Conservation (phyloP, 2,797 vertebrate genomes). For the Peromyscus nudipes region DNA sequence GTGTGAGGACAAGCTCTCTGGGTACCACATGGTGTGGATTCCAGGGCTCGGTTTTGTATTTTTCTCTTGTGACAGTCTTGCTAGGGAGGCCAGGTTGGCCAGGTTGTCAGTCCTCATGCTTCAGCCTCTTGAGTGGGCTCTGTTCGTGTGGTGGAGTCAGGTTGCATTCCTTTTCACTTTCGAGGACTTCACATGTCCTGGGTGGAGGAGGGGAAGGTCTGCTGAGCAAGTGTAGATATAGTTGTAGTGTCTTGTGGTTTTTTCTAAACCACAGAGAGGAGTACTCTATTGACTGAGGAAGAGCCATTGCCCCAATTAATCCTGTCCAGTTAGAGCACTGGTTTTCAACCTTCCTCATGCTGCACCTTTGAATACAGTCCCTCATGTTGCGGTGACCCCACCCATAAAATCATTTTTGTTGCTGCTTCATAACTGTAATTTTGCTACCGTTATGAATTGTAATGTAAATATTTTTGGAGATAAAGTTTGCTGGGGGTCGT, state of each 20-base stretch:
- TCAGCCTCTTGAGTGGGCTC: not conserved
- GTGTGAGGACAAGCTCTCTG: not conserved
- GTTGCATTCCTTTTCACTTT: too few relatives aligned
- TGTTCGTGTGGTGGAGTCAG: not conserved
- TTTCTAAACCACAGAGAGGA: not conserved
- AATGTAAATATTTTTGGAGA: not conserved
- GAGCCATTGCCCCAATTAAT: not conserved
- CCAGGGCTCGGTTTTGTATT: not conserved
- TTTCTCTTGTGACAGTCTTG: not conserved
- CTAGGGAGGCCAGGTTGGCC: not conserved
- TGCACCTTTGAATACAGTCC: not conserved
- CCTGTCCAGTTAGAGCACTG: not conserved
- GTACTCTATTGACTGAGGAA: not conserved
- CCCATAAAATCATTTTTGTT: too few relatives aligned
- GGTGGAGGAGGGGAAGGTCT: not conserved
- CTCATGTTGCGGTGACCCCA: not conserved
- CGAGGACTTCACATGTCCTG: too few relatives aligned
- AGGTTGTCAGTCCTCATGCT: not conserved
- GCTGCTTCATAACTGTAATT: not conserved
- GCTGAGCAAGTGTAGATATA: not conserved
- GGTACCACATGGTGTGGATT: not conserved
- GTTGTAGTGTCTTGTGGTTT: not conserved
- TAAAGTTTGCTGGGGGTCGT: not conserved
- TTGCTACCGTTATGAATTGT: not conserved
- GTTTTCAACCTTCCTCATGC: not conserved